Evolutionary conservation across 2,797 vertebrate genomes (phyloP), one percentile per base, ranked within the genome.

Genomic region (Macropodus opercularis): DNA sequence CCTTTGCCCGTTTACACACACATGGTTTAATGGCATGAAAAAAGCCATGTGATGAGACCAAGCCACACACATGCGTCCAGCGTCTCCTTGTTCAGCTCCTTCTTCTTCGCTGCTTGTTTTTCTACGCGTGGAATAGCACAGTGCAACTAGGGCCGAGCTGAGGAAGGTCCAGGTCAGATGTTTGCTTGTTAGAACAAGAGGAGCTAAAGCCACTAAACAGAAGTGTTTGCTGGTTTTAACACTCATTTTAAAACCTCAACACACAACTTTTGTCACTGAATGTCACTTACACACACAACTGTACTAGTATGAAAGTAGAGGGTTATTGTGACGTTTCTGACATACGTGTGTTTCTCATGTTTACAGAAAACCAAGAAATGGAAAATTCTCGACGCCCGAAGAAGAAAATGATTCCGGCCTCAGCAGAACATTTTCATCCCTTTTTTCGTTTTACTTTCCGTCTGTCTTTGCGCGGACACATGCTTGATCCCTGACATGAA

Each of bases 161-260:
- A 72, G 54, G 72, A 40, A 1, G 23, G 59, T 69, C 50, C 49
- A 63, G 41, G 77, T 76, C 42, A 80, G 77, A 80, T 72, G 77
- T 83, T 80, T 80, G 69, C 72, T 80, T 75, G 69, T 81, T 81
- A 81, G 75, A 80, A 76, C 55, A 78, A 31, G 56, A 79, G 43
- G 74, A 42, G 39, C 35, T 40, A 55, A 66, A 58, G 42, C 50
- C 55, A 53, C 61, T 53, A 63, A 72, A 69, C 64, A 55, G 31
- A 66, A 58, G 43, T 68, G 61, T 79, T 77, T 77, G 58, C 67
- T 74, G 71, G 61, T 63, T 58, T 68, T 54, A 44, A 42, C 29
- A 76, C 24, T 53, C 18, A 27, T 64, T 62, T 69, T 65, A 53
- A 18, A 63, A 50, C 57, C 67, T 50, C 41, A 57, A 26, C 50